Conservation (phyloP, 2,113 vertebrate species). For the Xenus cinereus region DNA sequence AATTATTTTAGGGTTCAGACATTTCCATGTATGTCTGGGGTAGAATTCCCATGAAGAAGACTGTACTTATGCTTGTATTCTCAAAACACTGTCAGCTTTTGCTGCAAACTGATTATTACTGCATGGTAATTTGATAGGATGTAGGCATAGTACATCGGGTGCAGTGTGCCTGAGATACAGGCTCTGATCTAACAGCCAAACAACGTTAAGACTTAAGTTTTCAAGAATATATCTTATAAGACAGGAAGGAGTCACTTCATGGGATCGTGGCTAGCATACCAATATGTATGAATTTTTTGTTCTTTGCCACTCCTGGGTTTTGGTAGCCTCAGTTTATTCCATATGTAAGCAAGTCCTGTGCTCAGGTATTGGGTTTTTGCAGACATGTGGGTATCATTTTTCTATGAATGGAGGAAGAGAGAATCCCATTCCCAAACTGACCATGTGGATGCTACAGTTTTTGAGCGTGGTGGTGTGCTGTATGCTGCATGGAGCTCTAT, state of each 20-base stretch:
- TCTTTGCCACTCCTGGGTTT: neutral
- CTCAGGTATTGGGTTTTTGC: neutral
- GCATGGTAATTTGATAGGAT: neutral
- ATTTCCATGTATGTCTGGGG: neutral
- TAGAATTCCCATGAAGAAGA: neutral
- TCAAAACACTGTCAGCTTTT: neutral
- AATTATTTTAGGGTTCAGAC: neutral
- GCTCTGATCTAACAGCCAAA: neutral
- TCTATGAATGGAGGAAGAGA: neutral
- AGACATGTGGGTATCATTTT: neutral
- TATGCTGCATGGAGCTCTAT: neutral
- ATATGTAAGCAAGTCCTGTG: neutral
- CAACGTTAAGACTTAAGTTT: neutral
- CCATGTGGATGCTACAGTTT: neutral
- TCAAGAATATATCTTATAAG: neutral
- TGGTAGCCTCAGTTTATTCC: neutral
- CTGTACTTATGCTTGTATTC: neutral
- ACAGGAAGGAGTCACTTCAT: neutral
- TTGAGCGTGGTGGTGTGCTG: rapidly evolving
- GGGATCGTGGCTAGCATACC: neutral
- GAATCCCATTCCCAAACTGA: neutral
- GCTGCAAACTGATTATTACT: neutral
- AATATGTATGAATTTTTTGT: neutral
- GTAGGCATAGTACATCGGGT: neutral
- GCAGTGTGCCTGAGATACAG: neutral